Evolutionary conservation across 1,140 invertebrate genomes (phyloP).

Genomic region (Anoplophora glabripennis): DNA sequence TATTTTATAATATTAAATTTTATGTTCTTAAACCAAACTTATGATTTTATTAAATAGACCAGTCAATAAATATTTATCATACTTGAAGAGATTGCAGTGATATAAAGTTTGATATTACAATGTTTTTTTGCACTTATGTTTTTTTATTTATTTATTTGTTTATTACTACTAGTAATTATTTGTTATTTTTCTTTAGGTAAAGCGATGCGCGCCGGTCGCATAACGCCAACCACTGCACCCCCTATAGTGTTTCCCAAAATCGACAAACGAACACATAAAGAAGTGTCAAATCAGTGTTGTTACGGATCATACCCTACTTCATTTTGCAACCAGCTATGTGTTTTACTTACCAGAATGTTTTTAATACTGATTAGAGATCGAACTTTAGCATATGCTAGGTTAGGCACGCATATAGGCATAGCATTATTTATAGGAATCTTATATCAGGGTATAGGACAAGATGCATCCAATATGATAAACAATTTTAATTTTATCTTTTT

Average conservation of each 20-base stretch:
- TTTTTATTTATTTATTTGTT: no score
- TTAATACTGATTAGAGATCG: slow-evolving; percentile 56
- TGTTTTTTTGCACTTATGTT: no score
- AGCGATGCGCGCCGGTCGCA: slow-evolving; percentile 46
- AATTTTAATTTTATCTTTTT: slow-evolving; percentile 46
- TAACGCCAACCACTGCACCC: slow-evolving; percentile 53
- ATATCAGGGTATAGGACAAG: slow-evolving; percentile 73
- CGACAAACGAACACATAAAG: slow-evolving; percentile 5
- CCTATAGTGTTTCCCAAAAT: slow-evolving; percentile 24
- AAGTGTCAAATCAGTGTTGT: slow-evolving; percentile 13
- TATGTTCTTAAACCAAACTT: no score
- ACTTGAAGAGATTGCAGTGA: no score
- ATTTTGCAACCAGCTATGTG: slow-evolving; percentile 62
- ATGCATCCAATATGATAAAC: slow-evolving; percentile 41
- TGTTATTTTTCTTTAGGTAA: slow-evolving; percentile 43
- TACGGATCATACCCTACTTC: slow-evolving; percentile 55
- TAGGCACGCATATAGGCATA: slow-evolving; percentile 71
- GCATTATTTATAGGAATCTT: slow-evolving; percentile 76
- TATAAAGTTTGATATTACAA: no score
- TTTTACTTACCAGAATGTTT: slow-evolving; percentile 64
- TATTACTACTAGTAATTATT: no score
- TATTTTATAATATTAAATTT: no score
- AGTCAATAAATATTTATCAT: no score
- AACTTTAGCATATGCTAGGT: slow-evolving; percentile 71
- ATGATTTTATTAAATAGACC: no score